phyloP scores from a whole-genome alignment of 2,113 vertebrate genomes.

The Pelusios castaneus region DNA sequence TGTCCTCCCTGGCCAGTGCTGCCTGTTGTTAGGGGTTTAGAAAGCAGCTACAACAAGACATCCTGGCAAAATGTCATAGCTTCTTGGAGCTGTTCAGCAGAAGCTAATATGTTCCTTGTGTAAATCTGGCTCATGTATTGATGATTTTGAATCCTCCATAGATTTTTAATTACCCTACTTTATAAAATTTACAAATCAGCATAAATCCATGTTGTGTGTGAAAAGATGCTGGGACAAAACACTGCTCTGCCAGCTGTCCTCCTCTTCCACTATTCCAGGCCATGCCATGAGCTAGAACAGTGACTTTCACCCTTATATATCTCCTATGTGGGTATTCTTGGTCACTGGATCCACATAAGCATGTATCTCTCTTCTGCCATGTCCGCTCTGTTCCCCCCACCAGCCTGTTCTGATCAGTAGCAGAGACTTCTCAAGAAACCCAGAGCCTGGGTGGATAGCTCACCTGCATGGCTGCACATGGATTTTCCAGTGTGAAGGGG shows the following conservation, averaged over 20 bases:
- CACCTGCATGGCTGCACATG: slow-evolving; percentile 28
- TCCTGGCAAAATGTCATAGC: neutral
- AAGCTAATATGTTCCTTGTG: slow-evolving; percentile 5
- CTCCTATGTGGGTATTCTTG: neutral
- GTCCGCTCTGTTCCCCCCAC: neutral
- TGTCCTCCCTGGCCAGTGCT: neutral
- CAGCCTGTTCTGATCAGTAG: neutral
- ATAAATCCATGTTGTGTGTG: neutral
- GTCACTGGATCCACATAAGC: neutral
- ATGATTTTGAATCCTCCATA: slow-evolving; percentile 21
- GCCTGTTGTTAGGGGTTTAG: neutral
- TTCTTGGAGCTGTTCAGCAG: slow-evolving; percentile 38
- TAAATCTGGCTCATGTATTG: neutral
- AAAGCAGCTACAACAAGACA: neutral
- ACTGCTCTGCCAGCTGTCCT: neutral
- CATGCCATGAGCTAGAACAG: neutral
- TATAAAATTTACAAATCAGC: neutral
- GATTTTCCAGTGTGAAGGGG: slow-evolving; percentile 27
- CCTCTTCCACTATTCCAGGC: neutral
- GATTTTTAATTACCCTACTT: neutral
- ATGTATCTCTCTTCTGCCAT: neutral
- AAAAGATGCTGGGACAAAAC: neutral
- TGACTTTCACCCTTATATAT: neutral
- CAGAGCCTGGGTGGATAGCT: neutral
- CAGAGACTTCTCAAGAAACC: neutral